Evolutionary conservation across 1,140 invertebrate species (phyloP).

Genomic region (Ceratoteleas bidentatus): DNA sequence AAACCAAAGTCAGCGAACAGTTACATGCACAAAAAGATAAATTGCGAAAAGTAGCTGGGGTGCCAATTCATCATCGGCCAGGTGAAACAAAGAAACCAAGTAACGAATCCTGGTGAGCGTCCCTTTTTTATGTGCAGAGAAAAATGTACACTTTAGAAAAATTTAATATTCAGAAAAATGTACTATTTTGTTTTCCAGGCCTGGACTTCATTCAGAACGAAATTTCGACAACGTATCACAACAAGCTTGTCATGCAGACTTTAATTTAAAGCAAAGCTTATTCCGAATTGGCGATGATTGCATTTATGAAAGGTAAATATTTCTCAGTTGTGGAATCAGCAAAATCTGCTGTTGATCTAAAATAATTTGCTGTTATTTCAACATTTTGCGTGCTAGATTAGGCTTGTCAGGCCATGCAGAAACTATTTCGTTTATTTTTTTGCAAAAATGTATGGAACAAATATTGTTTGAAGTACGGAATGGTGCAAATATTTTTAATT

Average conservation of each 20-base stretch:
- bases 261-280: constrained; percentile 60
- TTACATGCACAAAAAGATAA: constrained; percentile 72
- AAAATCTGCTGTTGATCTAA: too few relatives aligned
- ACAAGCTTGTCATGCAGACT: constrained; percentile 66
- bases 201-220: constrained; percentile 58
- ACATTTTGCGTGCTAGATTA: too few relatives aligned
- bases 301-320: constrained; percentile 58
- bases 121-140: too few relatives aligned
- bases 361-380: too few relatives aligned
- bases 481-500: too few relatives aligned
- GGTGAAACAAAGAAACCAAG: constrained; percentile 65
- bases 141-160: too few relatives aligned
- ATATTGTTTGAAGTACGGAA: too few relatives aligned
- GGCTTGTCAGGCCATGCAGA: too few relatives aligned
- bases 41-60: constrained; percentile 57
- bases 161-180: too few relatives aligned
- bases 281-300: constrained; percentile 67
- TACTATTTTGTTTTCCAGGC: constrained; percentile 42
- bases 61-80: constrained; percentile 64
- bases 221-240: constrained; percentile 58
- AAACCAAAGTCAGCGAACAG: constrained; percentile 69
- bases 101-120: constrained; percentile 77
- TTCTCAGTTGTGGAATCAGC: constrained; percentile 3
- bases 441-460: too few relatives aligned
- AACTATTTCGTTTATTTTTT: too few relatives aligned